Evolutionary conservation across 2,113 vertebrate species (phyloP).

Genomic region (Climacteris rufus): DNA sequence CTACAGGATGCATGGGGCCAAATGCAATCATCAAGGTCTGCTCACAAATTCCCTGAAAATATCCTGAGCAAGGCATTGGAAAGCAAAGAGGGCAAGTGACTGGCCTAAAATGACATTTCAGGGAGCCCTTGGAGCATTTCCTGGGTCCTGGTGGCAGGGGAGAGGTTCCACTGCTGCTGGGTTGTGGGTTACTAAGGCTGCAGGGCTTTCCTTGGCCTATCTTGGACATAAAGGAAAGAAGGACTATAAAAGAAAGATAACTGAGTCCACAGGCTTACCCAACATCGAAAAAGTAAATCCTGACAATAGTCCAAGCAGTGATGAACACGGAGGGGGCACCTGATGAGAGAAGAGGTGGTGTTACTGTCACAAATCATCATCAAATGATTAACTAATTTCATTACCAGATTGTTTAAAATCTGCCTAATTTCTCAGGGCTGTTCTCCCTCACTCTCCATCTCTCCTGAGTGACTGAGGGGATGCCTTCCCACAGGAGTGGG

Average conservation of each 20-base stretch:
- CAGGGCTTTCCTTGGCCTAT: background rate
- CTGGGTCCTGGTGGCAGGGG: fast-evolving
- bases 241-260: background rate
- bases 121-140: fast-evolving
- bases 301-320: conserved; percentile 84
- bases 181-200: background rate
- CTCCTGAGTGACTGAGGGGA: background rate
- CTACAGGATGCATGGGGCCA: background rate
- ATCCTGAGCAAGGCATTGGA: background rate
- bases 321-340: conserved; percentile 87
- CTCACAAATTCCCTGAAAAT: background rate
- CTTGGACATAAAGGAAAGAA: background rate
- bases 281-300: conserved; percentile 78
- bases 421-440: background rate
- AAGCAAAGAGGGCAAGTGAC: background rate
- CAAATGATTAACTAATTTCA: background rate
- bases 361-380: background rate
- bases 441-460: background rate
- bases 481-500: background rate
- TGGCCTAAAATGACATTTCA: background rate
- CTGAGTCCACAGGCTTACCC: conserved; percentile 75
- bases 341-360: conserved; percentile 47
- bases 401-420: background rate
- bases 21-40: background rate
- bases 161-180: background rate